Conservation (phyloP, 2,797 vertebrate genomes). For the Peromyscus attwateri region DNA sequence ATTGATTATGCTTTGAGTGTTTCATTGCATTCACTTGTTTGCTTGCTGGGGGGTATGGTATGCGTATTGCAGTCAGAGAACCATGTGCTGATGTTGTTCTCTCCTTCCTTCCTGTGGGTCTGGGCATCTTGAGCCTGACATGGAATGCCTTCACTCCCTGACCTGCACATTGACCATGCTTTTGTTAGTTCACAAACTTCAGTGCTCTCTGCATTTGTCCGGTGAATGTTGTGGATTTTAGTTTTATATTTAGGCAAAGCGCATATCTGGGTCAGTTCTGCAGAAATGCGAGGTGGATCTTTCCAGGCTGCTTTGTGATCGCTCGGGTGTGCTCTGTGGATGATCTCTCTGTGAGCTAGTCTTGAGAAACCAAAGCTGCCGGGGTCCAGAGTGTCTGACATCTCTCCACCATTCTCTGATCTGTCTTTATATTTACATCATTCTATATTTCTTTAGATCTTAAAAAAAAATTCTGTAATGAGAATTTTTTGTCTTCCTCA, state of each 20-base stretch:
- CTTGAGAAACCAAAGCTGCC: neutral
- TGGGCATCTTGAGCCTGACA: neutral
- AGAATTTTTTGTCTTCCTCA: neutral
- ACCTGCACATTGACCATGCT: neutral
- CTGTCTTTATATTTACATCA: neutral
- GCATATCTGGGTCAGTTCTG: neutral
- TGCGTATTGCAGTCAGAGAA: neutral
- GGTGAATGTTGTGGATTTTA: neutral
- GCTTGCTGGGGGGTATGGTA: neutral
- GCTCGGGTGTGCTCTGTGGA: neutral
- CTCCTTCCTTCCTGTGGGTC: neutral
- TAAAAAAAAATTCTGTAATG: neutral
- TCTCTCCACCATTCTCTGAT: neutral
- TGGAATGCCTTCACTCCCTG: neutral
- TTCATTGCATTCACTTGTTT: neutral
- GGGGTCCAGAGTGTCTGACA: neutral
- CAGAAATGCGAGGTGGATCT: neutral
- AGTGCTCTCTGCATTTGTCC: neutral
- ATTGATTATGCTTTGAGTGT: neutral
- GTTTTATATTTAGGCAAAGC: neutral
- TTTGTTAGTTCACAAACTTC: neutral
- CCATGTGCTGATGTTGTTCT: neutral
- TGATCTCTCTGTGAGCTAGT: neutral
- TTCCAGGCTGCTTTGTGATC: neutral
- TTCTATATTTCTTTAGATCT: neutral